phyloP scores from a whole-genome alignment of 2,113 vertebrate species.

The Arizona elegans region DNA sequence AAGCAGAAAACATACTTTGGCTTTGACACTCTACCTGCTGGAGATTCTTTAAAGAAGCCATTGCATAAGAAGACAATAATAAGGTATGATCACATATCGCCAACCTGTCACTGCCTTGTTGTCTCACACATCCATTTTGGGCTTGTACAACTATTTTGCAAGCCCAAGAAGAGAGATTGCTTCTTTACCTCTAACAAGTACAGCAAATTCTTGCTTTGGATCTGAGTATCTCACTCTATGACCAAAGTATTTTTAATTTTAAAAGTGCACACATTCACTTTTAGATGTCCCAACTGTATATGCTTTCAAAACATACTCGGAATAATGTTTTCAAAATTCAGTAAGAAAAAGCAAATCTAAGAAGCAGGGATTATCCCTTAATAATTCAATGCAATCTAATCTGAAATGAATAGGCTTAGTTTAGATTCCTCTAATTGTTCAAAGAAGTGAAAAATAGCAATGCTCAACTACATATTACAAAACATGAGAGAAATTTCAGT shows the following conservation, averaged over 20 bases:
- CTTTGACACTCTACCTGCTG: not conserved
- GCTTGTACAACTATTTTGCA: not conserved
- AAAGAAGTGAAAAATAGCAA: not conserved
- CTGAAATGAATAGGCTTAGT: not conserved
- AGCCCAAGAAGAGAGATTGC: not conserved
- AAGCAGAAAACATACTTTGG: not conserved
- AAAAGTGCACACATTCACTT: not conserved
- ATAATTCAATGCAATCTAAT: not conserved
- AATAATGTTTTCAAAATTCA: not conserved
- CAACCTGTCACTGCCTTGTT: not conserved
- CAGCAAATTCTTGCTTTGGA: not conserved
- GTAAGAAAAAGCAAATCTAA: not conserved
- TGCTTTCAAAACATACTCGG: not conserved
- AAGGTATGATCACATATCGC: not conserved
- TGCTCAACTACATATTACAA: not conserved
- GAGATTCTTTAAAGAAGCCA: not conserved
- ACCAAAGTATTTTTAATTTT: not conserved
- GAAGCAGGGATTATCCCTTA: not conserved
- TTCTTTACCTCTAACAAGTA: not conserved
- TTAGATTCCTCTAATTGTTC: not conserved
- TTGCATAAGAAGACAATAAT: not conserved
- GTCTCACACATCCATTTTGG: not conserved
- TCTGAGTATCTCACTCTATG: not conserved
- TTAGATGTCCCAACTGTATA: not conserved
- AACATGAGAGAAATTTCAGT: not conserved